These are phyloP conservation scores for Andrena marginata DNA, from an alignment of 2,888 invertebrate genomes.

Conservation along the genomic window DNA sequence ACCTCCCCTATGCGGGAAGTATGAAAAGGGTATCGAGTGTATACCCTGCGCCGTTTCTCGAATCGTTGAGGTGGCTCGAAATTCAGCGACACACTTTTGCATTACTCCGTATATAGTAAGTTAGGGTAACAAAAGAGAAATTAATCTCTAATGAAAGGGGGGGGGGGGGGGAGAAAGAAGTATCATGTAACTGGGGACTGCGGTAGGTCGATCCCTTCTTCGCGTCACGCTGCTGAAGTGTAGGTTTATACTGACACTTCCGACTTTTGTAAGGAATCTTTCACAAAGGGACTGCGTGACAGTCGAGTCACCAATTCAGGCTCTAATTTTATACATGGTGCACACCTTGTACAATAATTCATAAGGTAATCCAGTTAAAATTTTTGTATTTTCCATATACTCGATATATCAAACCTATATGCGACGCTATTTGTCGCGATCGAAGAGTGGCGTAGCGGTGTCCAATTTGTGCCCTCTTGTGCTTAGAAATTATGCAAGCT, in stretches of 20 bases:
- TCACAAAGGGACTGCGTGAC: background rate
- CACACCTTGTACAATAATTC: background rate
- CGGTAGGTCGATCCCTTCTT: slow-evolving; percentile 20
- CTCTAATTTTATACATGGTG: background rate
- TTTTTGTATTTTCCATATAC: background rate
- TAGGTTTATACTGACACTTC: slow-evolving; percentile 18
- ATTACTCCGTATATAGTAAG: slow-evolving; percentile 54
- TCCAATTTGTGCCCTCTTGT: background rate
- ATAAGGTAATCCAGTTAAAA: background rate
- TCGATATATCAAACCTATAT: background rate
- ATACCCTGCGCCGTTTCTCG: slow-evolving; percentile 17
- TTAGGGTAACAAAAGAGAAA: slow-evolving; percentile 26
- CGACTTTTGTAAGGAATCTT: slow-evolving; percentile 44
- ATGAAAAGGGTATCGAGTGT: background rate
- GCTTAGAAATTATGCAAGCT: background rate
- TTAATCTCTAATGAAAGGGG: slow-evolving; percentile 21
- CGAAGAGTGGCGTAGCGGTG: background rate
- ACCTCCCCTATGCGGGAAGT: background rate
- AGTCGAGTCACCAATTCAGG: background rate
- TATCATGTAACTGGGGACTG: slow-evolving; percentile 28
- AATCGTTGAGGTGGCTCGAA: slow-evolving; percentile 28
- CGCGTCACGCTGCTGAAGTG: slow-evolving; percentile 9
- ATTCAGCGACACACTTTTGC: slow-evolving; percentile 43
- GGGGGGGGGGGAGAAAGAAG: background rate
- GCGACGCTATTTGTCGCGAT: too few species aligned